These are phyloP conservation scores for Leptarthrus brevirostris DNA, from an alignment of 2,888 invertebrate genomes.

Conservation along the genomic window DNA sequence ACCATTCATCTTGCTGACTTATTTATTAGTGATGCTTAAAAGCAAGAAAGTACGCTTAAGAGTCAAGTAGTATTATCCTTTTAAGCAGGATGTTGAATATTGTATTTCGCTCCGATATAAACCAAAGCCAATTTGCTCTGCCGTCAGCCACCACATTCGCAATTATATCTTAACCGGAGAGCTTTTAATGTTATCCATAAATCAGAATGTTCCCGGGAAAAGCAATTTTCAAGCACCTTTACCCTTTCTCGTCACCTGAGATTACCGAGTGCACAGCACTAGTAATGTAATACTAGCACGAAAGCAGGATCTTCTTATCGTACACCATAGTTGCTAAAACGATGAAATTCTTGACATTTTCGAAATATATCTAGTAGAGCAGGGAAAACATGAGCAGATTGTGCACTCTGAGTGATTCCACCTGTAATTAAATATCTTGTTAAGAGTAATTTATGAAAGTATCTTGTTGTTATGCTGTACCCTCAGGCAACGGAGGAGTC, in stretches of 20 bases:
- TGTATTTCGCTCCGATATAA: conserved; percentile 25
- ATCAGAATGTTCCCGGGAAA: conserved; percentile 22
- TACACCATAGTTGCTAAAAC: conserved; percentile 7
- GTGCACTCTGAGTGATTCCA: conserved; percentile 40
- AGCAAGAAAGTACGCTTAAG: not conserved
- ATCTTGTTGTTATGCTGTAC: not conserved
- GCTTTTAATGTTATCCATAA: conserved; percentile 47
- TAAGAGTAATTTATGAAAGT: conserved; percentile 44
- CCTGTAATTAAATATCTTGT: conserved; percentile 47
- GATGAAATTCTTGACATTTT: conserved; percentile 10
- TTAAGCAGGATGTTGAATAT: conserved; percentile 1
- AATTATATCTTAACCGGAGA: conserved; percentile 48
- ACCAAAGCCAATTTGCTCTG: conserved; percentile 40
- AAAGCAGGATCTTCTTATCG: conserved; percentile 4
- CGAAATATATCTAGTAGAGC: not conserved
- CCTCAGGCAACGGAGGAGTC: not conserved
- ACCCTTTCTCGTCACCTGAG: conserved; percentile 15
- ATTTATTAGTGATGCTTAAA: not conserved
- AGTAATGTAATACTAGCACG: conserved; percentile 1
- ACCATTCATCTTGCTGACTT: too few species aligned
- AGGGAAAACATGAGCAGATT: conserved; percentile 20
- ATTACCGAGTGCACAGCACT: not conserved
- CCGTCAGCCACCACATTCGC: conserved; percentile 32
- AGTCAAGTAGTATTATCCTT: conserved; percentile 15
- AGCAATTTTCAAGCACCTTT: conserved; percentile 35